Base-by-base conservation (phyloP, 2,797 vertebrate species). In the Falco novaeseelandiae region DNA sequence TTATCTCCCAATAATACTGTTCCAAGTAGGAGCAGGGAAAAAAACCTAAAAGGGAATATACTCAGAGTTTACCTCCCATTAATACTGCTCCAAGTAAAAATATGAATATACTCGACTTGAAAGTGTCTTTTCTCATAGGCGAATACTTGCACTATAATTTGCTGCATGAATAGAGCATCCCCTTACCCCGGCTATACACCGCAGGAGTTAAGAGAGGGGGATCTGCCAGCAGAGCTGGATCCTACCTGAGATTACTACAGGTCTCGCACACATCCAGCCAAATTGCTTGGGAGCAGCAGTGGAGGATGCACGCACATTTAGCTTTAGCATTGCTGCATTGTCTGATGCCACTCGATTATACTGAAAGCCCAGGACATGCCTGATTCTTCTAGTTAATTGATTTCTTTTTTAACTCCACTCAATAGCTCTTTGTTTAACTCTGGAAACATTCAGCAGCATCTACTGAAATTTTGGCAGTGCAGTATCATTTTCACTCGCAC, bases 381-480 rank as follows among this genome's bases (percentile, higher is more conserved):
- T 19, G 54, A 90, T 88, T 80, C 61, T 91, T 74, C 69, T n/a
- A 86, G 80, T 51, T 78, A 82, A 94, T 57, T 71, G 72, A 65
- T 55, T 46, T n/a, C 14, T 44, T 51, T 78, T 88, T 74, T 14
- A 66, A n/a, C 79, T 71, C 14, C 0, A 2, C 54, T 95, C 93
- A 94, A 88, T 83, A 89, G 90, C 54, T 88, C 88, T 94, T 96
- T 95, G 93, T 96, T 57, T 42, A 26, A 32, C 57, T 88, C 80
- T 86, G 80, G 95, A 95, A 96, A 82, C 67, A 23, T 74, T 61
- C 85, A 63, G 92, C 92, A 96, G 93, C 85, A 88, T 78, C 80
- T 40, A 36, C 72, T 73, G 85, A 65, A 70, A 14, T n/a, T 32
- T 21, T 62, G 38, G 91, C 91, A 87, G 62, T 0, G 3, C 4